Base-by-base conservation (phyloP, 2,888 invertebrate genomes). In the Papilio demoleus region DNA sequence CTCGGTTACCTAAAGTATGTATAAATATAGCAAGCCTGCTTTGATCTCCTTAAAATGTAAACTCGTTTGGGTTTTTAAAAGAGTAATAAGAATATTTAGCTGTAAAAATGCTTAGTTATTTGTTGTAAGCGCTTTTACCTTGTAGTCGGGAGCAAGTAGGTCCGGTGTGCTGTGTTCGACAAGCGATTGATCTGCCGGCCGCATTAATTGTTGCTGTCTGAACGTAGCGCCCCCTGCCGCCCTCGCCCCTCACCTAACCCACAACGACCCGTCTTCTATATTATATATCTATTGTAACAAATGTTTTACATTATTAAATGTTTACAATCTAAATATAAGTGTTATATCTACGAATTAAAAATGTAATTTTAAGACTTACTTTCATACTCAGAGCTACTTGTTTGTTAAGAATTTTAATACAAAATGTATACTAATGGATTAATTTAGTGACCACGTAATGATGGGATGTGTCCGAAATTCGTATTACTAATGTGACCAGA, bases 131-230 rank as follows among this genome's bases (percentile, higher is more conserved):
- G 71, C 73, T 69, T 66, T n/a, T 76, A 11, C 31, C 78, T 81
- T 82, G 76, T 6, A 63, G 77, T 81, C 72, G 63, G 60, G 50
- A 50, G 65, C 72, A 72, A 81, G 84, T 78, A 80, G 81, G 85
- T 85, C 71, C 74, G 75, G 74, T 73, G 74, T 84, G 87, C 86
- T 85, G 75, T 77, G 87, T 90, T 90, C 89, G 90, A 91, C 90
- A 90, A 89, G 83, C 89, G 90, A 91, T 90, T 88, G 91, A 91
- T 90, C 88, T 88, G 86, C 88, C 84, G 80, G 83, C 84, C 81
- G 87, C 88, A 90, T 91, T 91, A 90, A 91, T 90, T 90, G 88
- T 82, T 87, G 84, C 84, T 85, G 84, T 86, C 86, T 82, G 84
- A 81, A 86, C 80, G 80, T 82, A 81, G 53, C 53, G 53, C 53